These are phyloP conservation scores for Drosophila sucinea DNA, from an alignment of 1,140 invertebrate genomes.

Conservation along the genomic window DNA sequence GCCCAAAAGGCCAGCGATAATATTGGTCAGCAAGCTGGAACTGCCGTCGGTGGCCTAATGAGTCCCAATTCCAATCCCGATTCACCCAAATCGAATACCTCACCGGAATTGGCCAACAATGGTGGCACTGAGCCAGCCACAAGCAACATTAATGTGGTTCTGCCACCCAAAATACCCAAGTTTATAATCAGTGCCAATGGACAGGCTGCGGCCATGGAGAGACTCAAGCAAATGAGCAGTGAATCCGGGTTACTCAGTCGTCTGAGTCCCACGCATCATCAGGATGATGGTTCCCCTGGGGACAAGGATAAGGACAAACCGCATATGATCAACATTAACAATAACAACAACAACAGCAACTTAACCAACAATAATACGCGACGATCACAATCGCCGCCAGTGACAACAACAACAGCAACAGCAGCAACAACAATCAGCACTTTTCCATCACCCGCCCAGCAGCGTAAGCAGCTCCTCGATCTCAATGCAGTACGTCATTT, in stretches of 20 bases:
- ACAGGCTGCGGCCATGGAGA: constrained; percentile 59
- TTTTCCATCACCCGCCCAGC: constrained; percentile 59
- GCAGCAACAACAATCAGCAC: not conserved
- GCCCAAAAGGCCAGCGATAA: constrained; percentile 69
- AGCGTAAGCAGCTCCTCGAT: constrained; percentile 68
- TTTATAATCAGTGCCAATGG: constrained; percentile 66
- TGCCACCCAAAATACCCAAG: constrained; percentile 71
- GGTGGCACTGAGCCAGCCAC: constrained; percentile 11
- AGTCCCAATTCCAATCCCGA: constrained; percentile 80
- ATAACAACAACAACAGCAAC: constrained; percentile 45
- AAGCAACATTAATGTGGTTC: not conserved
- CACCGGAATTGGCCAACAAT: constrained; percentile 56
- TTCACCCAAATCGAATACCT: constrained; percentile 79
- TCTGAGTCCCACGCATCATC: constrained; percentile 56
- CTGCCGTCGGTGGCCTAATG: constrained; percentile 67
- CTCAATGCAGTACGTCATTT: constrained; percentile 62
- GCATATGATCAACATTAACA: constrained; percentile 49
- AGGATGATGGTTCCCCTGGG: constrained; percentile 33
- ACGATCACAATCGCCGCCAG: constrained; percentile 53
- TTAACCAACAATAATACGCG: constrained; percentile 24
- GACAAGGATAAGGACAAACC: constrained; percentile 56
- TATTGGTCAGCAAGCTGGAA: constrained; percentile 43
- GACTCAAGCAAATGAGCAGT: constrained; percentile 79
- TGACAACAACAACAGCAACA: too few species aligned
- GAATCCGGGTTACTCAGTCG: constrained; percentile 67